Percentiles rank a stretch among this genome's conserved stretches.
Conservation (phyloP, 2,888 invertebrate genomes). For the Sesamia inferens region DNA sequence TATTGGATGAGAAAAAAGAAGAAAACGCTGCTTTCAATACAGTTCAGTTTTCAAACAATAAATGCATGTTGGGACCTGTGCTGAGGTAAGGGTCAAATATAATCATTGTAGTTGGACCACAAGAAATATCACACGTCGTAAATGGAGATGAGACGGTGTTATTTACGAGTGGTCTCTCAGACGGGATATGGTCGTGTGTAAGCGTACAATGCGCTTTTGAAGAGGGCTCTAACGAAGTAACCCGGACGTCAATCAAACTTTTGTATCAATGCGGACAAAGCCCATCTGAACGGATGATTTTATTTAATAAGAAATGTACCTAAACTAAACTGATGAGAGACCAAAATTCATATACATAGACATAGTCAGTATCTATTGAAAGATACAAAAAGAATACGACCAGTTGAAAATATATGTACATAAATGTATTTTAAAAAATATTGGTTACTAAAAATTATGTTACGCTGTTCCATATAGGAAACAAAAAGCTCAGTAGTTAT, state of each 20-base stretch:
- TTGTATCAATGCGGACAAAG: constrained; percentile 64
- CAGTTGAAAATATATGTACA: not conserved
- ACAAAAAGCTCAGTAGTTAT: not conserved
- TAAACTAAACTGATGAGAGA: constrained; percentile 25
- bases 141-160: constrained; percentile 76
- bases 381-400: constrained; percentile 1
- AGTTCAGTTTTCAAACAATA: constrained; percentile 47
- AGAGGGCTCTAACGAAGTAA: constrained; percentile 81
- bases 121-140: constrained; percentile 80
- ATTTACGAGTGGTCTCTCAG: constrained; percentile 67
- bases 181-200: constrained; percentile 53
- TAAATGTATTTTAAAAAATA: not conserved
- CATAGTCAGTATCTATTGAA: constrained; percentile 33
- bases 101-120: constrained; percentile 69
- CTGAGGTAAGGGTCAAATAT: constrained; percentile 64
- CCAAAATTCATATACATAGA: constrained; percentile 11
- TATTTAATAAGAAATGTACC: constrained; percentile 39
- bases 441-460: not conserved
- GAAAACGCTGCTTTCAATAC: constrained; percentile 61
- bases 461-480: not conserved
- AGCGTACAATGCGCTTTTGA: constrained; percentile 72
- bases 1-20: constrained; percentile 51
- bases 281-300: constrained; percentile 32
- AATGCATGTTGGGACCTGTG: constrained; percentile 48
- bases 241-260: constrained; percentile 80